Percentiles rank a stretch among this genome's conserved stretches.
Conservation (phyloP, 2,113 vertebrate species). For the Syngnathus floridae region DNA sequence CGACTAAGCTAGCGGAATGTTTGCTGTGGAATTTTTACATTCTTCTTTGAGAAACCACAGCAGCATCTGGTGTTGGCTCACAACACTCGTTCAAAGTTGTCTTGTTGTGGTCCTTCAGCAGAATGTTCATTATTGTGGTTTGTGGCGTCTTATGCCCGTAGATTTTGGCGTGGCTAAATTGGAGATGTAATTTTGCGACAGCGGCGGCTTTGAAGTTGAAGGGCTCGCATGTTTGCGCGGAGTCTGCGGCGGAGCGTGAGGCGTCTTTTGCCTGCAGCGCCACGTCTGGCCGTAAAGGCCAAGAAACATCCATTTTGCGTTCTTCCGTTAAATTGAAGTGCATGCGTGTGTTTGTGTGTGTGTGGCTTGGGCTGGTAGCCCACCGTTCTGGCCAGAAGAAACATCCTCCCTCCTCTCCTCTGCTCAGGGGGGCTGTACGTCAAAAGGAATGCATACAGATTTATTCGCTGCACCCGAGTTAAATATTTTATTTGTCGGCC, state of each 20-base stretch:
- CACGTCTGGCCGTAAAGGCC: neutral
- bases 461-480: conserved; percentile 32
- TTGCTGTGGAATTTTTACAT: neutral
- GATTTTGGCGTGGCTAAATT: neutral
- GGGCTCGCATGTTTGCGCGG: neutral
- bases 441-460: conserved; percentile 37
- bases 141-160: neutral
- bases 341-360: neutral
- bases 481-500: conserved; percentile 18
- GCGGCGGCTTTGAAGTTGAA: neutral
- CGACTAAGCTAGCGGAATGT: neutral
- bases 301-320: conserved; percentile 9
- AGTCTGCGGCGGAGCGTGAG: neutral
- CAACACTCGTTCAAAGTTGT: neutral
- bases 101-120: neutral
- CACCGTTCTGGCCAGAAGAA: conserved; percentile 22
- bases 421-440: conserved; percentile 30
- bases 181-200: neutral
- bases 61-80: neutral
- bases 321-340: conserved; percentile 11
- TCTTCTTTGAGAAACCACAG: neutral
- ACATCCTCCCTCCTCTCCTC: conserved; percentile 15
- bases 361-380: conserved; percentile 5
- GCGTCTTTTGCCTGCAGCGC: conserved; percentile 5
- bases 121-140: neutral